A percentile compares a stretch with the other conserved stretches of the same genome.
Conservation (phyloP, 2,113 vertebrate genomes). For the Serilophus lunatus region DNA sequence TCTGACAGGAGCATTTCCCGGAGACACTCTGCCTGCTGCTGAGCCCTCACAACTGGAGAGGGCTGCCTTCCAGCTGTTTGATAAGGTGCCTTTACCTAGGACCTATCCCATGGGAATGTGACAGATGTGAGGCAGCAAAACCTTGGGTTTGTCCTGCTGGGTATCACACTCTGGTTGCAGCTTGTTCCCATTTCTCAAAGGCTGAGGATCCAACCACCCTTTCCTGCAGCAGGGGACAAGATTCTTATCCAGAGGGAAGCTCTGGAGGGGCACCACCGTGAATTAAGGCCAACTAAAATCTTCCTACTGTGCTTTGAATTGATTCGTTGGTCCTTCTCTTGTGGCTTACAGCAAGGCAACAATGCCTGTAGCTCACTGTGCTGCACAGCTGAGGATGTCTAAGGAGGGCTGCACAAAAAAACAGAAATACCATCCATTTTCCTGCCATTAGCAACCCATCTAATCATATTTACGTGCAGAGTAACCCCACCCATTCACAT, state of each 20-base stretch:
- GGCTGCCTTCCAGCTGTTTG: neutral
- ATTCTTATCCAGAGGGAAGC: neutral
- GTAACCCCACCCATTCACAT: neutral
- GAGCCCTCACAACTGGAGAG: neutral
- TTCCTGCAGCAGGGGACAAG: neutral
- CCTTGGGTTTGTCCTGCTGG: neutral
- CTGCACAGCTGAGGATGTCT: neutral
- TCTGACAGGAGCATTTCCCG: neutral
- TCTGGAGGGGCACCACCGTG: neutral
- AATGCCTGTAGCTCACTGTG: neutral
- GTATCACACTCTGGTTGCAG: neutral
- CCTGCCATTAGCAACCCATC: neutral
- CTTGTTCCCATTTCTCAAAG: neutral
- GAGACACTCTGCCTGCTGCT: neutral
- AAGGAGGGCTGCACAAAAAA: neutral
- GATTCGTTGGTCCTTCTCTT: neutral
- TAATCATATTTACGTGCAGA: neutral
- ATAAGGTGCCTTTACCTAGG: neutral
- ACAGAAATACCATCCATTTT: neutral
- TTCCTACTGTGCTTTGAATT: neutral
- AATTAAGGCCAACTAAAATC: neutral
- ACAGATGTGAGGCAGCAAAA: neutral
- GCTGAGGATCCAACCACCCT: neutral
- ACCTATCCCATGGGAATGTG: neutral
- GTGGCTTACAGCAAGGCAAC: neutral